Percentiles rank a stretch among this genome's conserved stretches.
These are phyloP conservation scores for Beroe forskalii DNA, from an alignment of 37 sponge, comb jelly and placozoan genomes.

Conservation along the genomic window DNA sequence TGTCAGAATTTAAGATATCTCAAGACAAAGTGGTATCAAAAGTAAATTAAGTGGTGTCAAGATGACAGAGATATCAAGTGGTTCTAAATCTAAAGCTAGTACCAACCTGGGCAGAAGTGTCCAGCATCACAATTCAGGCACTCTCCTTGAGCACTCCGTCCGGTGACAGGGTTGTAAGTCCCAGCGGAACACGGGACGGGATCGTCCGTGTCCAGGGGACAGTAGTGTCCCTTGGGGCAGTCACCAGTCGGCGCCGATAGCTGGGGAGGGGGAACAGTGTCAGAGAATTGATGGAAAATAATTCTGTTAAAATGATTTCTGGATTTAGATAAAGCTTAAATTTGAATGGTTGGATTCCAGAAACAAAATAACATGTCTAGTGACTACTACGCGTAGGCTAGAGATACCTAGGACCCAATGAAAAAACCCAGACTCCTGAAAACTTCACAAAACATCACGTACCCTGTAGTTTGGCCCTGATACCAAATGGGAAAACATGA, in stretches of 20 bases:
- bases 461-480: no score
- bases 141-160: not conserved
- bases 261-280: not conserved
- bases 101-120: constrained; percentile 59
- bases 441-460: no score
- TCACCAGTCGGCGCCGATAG: not conserved
- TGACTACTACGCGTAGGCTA: no score
- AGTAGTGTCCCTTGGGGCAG: constrained; percentile 68
- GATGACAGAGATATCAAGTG: no score
- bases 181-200: constrained; percentile 46
- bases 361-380: not conserved
- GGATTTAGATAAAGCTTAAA: not conserved
- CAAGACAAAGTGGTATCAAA: not conserved
- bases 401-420: no score
- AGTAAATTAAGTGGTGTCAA: not conserved
- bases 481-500: no score
- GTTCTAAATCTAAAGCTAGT: not conserved
- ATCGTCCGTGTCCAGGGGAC: constrained; percentile 11
- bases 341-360: not conserved
- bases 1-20: not conserved
- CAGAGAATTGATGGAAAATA: not conserved
- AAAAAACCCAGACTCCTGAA: no score
- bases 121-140: constrained; percentile 52
- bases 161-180: constrained; percentile 42
- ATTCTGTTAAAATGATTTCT: not conserved